Conservation (phyloP, 1,140 invertebrate species). For the Drosophila elegans region DNA sequence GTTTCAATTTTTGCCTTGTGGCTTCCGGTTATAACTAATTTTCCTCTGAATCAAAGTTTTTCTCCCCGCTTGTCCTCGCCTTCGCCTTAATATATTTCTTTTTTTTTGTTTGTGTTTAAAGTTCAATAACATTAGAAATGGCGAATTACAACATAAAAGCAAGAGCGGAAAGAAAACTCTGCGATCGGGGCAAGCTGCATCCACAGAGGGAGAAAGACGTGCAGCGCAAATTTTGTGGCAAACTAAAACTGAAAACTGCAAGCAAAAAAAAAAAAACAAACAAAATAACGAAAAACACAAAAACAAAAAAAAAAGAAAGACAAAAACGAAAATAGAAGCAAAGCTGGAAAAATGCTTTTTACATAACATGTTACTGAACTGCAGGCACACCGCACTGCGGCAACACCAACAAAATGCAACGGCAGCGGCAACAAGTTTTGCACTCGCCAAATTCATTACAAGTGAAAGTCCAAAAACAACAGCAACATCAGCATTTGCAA, state of each 20-base stretch:
- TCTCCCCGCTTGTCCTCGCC: not conserved
- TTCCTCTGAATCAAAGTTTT: conserved; percentile 70
- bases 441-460: conserved; percentile 79
- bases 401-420: conserved; percentile 41
- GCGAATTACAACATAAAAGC: conserved; percentile 72
- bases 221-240: conserved; percentile 43
- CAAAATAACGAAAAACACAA: conserved; percentile 25
- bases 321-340: conserved; percentile 53
- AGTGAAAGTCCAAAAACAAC: conserved; percentile 77
- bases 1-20: conserved; percentile 62
- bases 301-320: conserved; percentile 25
- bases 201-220: conserved; percentile 23
- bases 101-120: conserved; percentile 56
- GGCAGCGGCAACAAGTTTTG: conserved; percentile 59
- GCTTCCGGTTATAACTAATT: conserved; percentile 77
- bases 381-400: conserved; percentile 51
- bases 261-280: conserved; percentile 34
- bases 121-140: conserved; percentile 83
- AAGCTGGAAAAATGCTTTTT: conserved; percentile 83
- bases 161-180: conserved; percentile 46
- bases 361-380: conserved; percentile 85
- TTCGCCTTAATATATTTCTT: not conserved
- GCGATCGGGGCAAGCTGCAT: conserved; percentile 57
- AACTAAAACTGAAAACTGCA: conserved; percentile 47
- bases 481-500: conserved; percentile 30